These are phyloP conservation scores for Panthera leo DNA, from an alignment of 2,113 vertebrate species.

Conservation along the genomic window DNA sequence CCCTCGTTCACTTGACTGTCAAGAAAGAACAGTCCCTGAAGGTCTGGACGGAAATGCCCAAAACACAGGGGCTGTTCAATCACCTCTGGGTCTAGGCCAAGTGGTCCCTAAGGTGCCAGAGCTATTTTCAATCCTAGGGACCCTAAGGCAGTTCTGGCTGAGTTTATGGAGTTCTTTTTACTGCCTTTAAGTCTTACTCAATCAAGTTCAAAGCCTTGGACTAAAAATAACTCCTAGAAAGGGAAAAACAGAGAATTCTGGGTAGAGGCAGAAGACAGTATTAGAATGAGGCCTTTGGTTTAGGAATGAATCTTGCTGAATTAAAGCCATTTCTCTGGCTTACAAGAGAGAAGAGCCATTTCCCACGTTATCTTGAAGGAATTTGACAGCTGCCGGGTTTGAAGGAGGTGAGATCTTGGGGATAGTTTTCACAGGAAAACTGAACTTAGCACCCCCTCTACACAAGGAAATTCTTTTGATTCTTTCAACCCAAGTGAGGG, in stretches of 20 bases:
- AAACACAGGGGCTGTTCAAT: not conserved
- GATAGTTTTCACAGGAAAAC: slow-evolving; percentile 8
- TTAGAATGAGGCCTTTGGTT: not conserved
- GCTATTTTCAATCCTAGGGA: not conserved
- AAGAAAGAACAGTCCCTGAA: not conserved
- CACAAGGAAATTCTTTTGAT: not conserved
- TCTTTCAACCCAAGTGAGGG: not conserved
- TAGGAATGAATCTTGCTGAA: not conserved
- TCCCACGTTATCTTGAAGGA: not conserved
- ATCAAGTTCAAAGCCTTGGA: slow-evolving; percentile 21
- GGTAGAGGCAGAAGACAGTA: not conserved
- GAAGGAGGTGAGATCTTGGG: not conserved
- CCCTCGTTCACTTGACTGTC: slow-evolving; percentile 12
- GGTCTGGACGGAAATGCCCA: not conserved
- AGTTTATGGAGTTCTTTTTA: not conserved
- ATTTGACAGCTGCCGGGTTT: not conserved
- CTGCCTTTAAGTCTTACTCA: slow-evolving; percentile 24
- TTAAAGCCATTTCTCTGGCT: slow-evolving; percentile 32
- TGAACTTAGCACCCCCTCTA: not conserved
- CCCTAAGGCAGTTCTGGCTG: not conserved
- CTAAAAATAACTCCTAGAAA: slow-evolving; percentile 62
- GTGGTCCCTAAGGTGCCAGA: not conserved
- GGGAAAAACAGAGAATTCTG: not conserved
- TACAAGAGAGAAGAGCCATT: not conserved
- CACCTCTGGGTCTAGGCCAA: not conserved